Percentiles rank a stretch among this genome's conserved stretches.
phyloP scores from a whole-genome alignment of 2,113 vertebrate species.

The Phylloscopus trochilus region DNA sequence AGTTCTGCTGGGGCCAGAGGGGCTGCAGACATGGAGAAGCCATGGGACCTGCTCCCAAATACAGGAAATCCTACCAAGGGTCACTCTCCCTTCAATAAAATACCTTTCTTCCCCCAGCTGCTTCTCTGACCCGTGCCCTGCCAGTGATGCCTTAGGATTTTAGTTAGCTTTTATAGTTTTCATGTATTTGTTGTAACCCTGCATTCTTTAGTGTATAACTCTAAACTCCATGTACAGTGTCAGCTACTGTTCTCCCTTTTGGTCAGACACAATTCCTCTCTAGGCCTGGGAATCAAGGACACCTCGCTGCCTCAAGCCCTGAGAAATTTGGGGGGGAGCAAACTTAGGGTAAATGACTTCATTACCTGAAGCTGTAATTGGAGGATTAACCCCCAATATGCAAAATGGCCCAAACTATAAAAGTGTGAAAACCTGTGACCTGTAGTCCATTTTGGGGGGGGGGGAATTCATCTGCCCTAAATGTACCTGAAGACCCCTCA shows the following conservation, averaged over 20 bases:
- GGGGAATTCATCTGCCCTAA: fast-evolving
- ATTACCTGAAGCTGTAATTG: not conserved
- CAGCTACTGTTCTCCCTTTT: not conserved
- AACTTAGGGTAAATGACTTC: not conserved
- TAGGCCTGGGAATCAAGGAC: not conserved
- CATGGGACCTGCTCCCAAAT: not conserved
- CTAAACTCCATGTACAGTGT: fast-evolving
- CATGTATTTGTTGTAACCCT: not conserved
- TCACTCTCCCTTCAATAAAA: not conserved
- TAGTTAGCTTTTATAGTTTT: not conserved
- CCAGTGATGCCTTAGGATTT: not conserved
- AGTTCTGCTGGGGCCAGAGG: not conserved
- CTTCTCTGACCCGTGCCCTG: not conserved
- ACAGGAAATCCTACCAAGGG: not conserved
- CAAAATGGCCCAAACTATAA: not conserved
- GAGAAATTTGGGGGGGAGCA: not conserved
- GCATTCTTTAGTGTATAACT: not conserved
- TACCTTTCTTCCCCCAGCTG: not conserved
- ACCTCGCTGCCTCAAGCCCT: not conserved
- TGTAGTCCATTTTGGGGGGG: fast-evolving
- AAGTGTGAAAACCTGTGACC: not conserved
- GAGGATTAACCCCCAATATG: not conserved
- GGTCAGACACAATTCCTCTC: not conserved
- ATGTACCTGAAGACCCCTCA: not conserved
- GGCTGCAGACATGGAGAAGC: not conserved